These are phyloP conservation scores for Chelonus insularis DNA, from an alignment of 1,140 invertebrate genomes.

Conservation along the genomic window DNA sequence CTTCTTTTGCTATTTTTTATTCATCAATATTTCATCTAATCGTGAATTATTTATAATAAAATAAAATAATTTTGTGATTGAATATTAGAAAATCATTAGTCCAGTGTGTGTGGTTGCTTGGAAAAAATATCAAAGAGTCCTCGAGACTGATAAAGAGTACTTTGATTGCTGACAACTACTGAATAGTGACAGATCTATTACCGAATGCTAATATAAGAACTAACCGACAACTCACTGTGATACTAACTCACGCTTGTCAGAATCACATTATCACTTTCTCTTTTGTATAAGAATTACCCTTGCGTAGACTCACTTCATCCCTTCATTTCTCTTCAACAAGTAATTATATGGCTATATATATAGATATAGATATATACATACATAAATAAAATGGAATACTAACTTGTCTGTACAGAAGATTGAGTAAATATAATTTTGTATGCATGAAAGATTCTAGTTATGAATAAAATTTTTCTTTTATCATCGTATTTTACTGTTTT, in stretches of 20 bases:
- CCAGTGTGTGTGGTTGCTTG: neutral
- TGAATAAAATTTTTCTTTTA: constrained; percentile 38
- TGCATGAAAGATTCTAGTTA: constrained; percentile 38
- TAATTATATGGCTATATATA: no score
- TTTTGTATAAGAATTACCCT: neutral
- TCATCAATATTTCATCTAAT: neutral
- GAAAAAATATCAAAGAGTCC: constrained; percentile 8
- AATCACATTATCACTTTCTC: neutral
- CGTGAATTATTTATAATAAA: no score
- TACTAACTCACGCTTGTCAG: constrained; percentile 3
- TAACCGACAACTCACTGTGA: constrained; percentile 17
- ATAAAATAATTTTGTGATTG: no score
- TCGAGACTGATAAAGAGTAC: constrained; percentile 22
- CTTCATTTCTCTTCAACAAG: neutral
- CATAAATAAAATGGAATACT: constrained; percentile 25
- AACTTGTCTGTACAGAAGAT: constrained; percentile 3
- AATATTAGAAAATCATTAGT: constrained; percentile 5
- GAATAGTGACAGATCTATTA: constrained; percentile 39
- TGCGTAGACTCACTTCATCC: constrained; percentile 4
- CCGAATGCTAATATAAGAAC: constrained; percentile 40
- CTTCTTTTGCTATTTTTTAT: neutral
- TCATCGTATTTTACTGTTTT: constrained; percentile 27
- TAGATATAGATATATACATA: no score
- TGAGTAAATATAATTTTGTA: constrained; percentile 33
- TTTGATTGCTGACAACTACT: constrained; percentile 35